A percentile compares a stretch with the other conserved stretches of the same genome.
phyloP scores from a whole-genome alignment of 2,888 invertebrate species.

The Cryptophagus acutangulus region DNA sequence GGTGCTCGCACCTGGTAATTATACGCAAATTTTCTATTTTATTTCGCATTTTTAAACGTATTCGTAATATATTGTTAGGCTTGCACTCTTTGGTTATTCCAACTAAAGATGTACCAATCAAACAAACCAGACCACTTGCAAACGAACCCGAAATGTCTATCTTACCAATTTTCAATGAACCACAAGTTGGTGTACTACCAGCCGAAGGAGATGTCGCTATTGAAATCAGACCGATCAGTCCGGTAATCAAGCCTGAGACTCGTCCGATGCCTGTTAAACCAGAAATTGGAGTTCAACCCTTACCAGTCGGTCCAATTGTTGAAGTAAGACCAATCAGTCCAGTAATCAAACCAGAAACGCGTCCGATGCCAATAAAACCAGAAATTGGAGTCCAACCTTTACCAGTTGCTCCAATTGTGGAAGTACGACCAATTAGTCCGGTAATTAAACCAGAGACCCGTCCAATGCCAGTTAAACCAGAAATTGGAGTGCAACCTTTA shows the following conservation, averaged over 20 bases:
- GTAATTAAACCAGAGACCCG: background rate
- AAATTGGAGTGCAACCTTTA: too few species aligned
- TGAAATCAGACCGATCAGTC: background rate
- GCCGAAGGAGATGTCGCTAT: background rate
- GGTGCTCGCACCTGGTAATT: slow-evolving; percentile 19
- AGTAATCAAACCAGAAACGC: slow-evolving; percentile 4
- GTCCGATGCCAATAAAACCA: slow-evolving; percentile 7
- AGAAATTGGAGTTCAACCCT: too few species aligned
- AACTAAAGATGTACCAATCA: slow-evolving; percentile 13
- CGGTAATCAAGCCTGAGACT: background rate
- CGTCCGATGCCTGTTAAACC: background rate
- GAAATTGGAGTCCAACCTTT: slow-evolving; percentile 7
- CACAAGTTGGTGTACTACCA: background rate
- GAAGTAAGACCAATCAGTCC: slow-evolving; percentile 4
- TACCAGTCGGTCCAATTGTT: background rate
- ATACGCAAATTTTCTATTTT: background rate
- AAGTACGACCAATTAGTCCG: background rate
- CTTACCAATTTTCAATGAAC: too few species aligned
- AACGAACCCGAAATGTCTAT: background rate
- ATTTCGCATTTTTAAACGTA: slow-evolving; percentile 1
- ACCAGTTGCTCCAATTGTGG: slow-evolving; percentile 2
- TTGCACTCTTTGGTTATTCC: background rate
- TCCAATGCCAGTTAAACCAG: background rate
- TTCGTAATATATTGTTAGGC: background rate
- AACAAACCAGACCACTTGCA: background rate